Evolutionary conservation across 2,888 invertebrate species (phyloP).

Genomic region (Monochamus alternatus): DNA sequence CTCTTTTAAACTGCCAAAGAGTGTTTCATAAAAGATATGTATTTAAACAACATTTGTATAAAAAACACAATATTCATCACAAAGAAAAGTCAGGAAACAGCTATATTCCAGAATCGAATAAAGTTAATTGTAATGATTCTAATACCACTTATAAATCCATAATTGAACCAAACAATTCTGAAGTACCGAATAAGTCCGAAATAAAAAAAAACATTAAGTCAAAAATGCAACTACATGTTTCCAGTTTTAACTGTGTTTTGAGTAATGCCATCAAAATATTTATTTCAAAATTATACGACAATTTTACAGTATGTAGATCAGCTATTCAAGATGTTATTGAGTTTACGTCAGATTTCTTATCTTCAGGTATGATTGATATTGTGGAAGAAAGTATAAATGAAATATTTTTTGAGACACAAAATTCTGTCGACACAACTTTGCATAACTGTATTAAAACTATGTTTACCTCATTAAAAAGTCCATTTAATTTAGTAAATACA

Average conservation of each 20-base stretch:
- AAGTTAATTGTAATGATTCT: constrained; percentile 1
- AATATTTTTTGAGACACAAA: not conserved
- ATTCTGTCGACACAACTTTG: constrained; percentile 6
- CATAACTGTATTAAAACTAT: constrained; percentile 19
- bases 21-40: not conserved
- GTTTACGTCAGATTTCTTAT: not conserved
- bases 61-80: not conserved
- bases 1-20: no score
- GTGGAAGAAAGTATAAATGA: not conserved
- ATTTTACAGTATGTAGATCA: not conserved
- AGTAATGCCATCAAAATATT: not conserved
- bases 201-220: not conserved
- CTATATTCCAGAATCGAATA: not conserved
- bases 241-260: constrained; percentile 4
- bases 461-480: constrained; percentile 13
- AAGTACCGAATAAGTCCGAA: not conserved
- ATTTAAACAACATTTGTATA: not conserved
- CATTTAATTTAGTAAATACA: constrained; percentile 32
- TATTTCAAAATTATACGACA: not conserved
- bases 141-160: not conserved
- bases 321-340: constrained; percentile 33
- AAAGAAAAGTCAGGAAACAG: not conserved
- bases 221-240: not conserved
- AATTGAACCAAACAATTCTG: not conserved
- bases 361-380: not conserved